Conservation (phyloP, 2,888 invertebrate species). For the Eilema griseolum region DNA sequence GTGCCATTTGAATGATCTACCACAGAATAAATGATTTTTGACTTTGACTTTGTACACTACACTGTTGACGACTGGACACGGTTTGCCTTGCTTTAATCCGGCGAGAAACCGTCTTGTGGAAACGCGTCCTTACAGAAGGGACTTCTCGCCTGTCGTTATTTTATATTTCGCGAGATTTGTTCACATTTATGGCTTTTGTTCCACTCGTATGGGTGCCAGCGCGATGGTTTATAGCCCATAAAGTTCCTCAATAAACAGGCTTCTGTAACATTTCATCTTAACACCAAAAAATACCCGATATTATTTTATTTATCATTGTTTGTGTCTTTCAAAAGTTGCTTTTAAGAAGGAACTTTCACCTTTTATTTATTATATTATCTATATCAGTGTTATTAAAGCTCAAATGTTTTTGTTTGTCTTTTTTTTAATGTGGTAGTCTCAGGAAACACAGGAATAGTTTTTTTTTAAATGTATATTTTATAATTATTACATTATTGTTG, state of each 20-base stretch:
- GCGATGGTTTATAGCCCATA: conserved; percentile 10
- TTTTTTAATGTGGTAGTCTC: too few relatives aligned
- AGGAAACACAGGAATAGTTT: too few relatives aligned
- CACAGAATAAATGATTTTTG: too few relatives aligned
- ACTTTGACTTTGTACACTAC: too few relatives aligned
- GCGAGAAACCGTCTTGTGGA: background rate
- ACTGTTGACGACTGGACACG: background rate
- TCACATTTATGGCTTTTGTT: conserved; percentile 8
- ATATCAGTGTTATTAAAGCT: too few relatives aligned
- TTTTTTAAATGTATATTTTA: too few relatives aligned
- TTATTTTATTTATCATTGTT: background rate
- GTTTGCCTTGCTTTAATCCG: background rate
- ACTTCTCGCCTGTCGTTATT: background rate
- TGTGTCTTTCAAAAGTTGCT: conserved; percentile 9
- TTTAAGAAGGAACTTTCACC: background rate
- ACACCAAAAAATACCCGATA: conserved; percentile 13
- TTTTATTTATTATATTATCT: background rate
- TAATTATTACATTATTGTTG: too few relatives aligned
- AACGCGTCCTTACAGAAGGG: background rate
- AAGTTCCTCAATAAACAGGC: conserved; percentile 5
- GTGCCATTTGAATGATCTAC: too few relatives aligned
- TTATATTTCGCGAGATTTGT: conserved; percentile 3
- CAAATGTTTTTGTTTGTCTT: too few relatives aligned
- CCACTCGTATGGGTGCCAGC: conserved; percentile 1
- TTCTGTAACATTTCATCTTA: conserved; percentile 3